Conservation (phyloP, 2,113 vertebrate species). For the Oryzias melastigma region DNA sequence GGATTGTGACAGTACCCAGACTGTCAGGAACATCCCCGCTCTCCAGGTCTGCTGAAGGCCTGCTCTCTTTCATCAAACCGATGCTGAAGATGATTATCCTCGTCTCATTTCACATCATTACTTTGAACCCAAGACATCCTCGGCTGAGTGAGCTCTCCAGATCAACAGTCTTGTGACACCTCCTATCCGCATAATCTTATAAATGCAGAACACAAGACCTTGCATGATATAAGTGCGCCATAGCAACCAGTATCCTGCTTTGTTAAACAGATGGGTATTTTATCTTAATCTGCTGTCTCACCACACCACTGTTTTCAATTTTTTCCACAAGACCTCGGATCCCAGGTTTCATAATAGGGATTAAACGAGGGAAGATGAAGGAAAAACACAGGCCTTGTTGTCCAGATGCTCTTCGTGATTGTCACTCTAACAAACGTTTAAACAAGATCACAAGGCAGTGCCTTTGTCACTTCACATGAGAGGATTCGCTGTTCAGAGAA, state of each 20-base stretch:
- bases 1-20: background rate
- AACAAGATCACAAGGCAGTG: too few relatives aligned
- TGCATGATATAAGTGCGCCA: conserved; percentile 36
- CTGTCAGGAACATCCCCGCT: conserved; percentile 29
- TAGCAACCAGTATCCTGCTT: conserved; percentile 32
- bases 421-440: too few relatives aligned
- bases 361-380: conserved; percentile 34
- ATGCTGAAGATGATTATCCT: conserved; percentile 33
- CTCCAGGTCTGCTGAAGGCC: conserved; percentile 4
- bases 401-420: conserved; percentile 30
- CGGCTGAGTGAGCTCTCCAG: conserved; percentile 58
- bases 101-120: conserved; percentile 38
- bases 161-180: conserved; percentile 39
- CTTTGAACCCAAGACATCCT: conserved; percentile 59
- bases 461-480: too few relatives aligned
- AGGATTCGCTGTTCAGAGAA: too few relatives aligned
- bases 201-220: conserved; percentile 46
- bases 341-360: conserved; percentile 47
- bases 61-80: conserved; percentile 10
- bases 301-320: conserved; percentile 21
- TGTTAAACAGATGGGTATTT: conserved; percentile 19
- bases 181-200: conserved; percentile 64
- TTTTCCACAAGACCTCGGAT: conserved; percentile 18
- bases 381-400: conserved; percentile 16
- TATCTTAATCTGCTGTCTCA: conserved; percentile 37